Conservation (phyloP, 2,113 vertebrate species). For the Turdus rufiventris region DNA sequence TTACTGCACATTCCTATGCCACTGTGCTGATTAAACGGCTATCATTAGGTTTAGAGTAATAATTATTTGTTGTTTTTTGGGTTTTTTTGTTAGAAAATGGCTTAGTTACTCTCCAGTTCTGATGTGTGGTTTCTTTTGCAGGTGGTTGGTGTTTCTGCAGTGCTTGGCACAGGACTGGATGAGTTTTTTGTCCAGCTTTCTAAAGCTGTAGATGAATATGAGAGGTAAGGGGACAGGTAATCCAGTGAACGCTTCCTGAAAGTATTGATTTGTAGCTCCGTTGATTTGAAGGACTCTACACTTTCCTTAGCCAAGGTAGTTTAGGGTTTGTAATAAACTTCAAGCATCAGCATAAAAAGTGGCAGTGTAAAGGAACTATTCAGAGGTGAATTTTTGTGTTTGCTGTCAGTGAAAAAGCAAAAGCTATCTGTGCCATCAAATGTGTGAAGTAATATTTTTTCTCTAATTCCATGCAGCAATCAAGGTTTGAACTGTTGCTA, state of each 20-base stretch:
- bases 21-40: neutral
- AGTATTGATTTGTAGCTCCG: neutral
- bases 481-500: neutral
- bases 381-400: neutral
- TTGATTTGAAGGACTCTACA: neutral
- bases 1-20: neutral
- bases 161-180: constrained; percentile 87
- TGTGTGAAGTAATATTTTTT: neutral
- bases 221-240: constrained; percentile 76
- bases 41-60: neutral
- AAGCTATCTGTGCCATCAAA: neutral
- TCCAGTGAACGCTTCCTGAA: neutral
- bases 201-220: constrained; percentile 88
- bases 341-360: neutral
- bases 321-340: neutral
- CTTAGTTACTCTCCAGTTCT: neutral
- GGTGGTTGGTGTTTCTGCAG: constrained; percentile 94
- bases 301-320: neutral
- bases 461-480: neutral
- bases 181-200: constrained; percentile 85
- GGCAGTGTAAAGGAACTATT: neutral
- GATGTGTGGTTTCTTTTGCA: constrained; percentile 46
- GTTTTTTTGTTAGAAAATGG: neutral
- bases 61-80: neutral
- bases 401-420: neutral